Conservation (phyloP, 2,113 vertebrate genomes). For the Atlantisia rogersi region DNA sequence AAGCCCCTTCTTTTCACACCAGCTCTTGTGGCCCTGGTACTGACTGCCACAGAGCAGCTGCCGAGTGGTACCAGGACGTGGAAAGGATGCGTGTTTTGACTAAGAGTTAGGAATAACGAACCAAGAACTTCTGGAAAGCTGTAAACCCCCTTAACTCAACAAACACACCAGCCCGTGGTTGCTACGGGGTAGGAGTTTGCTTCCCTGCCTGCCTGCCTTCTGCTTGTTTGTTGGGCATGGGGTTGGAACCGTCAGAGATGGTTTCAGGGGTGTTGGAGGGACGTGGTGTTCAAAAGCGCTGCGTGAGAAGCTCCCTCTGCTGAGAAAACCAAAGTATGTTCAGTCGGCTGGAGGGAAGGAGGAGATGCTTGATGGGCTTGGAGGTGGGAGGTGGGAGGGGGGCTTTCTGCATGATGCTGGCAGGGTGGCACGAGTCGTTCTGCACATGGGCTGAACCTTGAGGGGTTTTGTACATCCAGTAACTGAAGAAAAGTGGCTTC, state of each 20-base stretch:
- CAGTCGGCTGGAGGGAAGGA: fast-evolving
- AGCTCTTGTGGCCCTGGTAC: not conserved
- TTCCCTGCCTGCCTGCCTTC: not conserved
- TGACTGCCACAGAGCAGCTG: not conserved
- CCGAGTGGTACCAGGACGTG: not conserved
- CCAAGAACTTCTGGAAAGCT: not conserved
- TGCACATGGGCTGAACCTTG: not conserved
- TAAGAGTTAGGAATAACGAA: not conserved
- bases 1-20: not conserved
- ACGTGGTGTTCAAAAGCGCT: not conserved
- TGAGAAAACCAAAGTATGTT: not conserved
- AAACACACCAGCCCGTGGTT: fast-evolving
- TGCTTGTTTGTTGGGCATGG: not conserved
- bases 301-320: conserved; percentile 64
- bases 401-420: not conserved
- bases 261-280: not conserved
- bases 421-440: fast-evolving
- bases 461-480: not conserved
- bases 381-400: fast-evolving
- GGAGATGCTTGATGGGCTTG: no score
- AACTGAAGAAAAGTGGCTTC: not conserved
- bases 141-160: not conserved
- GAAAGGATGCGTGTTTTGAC: not conserved
- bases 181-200: fast-evolving
- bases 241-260: not conserved